Evolutionary conservation across 2,113 vertebrate genomes (phyloP).

Genomic region (Poecilia latipinna): DNA sequence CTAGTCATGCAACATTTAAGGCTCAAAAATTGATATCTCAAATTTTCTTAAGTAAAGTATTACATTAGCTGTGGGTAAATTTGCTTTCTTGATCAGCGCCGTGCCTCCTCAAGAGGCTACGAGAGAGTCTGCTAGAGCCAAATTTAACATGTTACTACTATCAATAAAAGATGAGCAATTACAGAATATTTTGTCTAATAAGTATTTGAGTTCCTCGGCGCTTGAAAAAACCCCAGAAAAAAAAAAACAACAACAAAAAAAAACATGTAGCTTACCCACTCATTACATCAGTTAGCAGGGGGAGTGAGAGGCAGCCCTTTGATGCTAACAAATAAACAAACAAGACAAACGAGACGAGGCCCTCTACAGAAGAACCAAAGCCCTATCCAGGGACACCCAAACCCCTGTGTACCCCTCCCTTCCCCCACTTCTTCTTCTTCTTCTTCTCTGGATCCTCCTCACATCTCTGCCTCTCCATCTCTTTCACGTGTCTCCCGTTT

Average conservation of each 20-base stretch:
- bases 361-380: constrained; percentile 69
- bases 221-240: constrained; percentile 35
- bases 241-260: constrained; percentile 40
- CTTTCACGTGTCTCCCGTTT: constrained; percentile 52
- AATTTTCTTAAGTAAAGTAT: constrained; percentile 79
- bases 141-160: constrained; percentile 78
- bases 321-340: constrained; percentile 76
- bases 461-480: constrained; percentile 19
- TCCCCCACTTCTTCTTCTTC: constrained; percentile 28
- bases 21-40: constrained; percentile 69
- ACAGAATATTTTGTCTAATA: constrained; percentile 83
- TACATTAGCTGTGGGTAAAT: constrained; percentile 71
- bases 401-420: constrained; percentile 48
- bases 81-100: constrained; percentile 74
- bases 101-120: constrained; percentile 71
- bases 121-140: constrained; percentile 66
- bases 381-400: constrained; percentile 72
- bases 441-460: constrained; percentile 22
- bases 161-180: constrained; percentile 85
- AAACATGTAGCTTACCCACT: constrained; percentile 76
- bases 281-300: constrained; percentile 77
- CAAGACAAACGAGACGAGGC: constrained; percentile 77
- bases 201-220: constrained; percentile 79
- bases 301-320: constrained; percentile 74
- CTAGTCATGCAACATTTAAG: constrained; percentile 72